Base-by-base conservation (phyloP, 2,113 vertebrate species). In the Aythya baeri region DNA sequence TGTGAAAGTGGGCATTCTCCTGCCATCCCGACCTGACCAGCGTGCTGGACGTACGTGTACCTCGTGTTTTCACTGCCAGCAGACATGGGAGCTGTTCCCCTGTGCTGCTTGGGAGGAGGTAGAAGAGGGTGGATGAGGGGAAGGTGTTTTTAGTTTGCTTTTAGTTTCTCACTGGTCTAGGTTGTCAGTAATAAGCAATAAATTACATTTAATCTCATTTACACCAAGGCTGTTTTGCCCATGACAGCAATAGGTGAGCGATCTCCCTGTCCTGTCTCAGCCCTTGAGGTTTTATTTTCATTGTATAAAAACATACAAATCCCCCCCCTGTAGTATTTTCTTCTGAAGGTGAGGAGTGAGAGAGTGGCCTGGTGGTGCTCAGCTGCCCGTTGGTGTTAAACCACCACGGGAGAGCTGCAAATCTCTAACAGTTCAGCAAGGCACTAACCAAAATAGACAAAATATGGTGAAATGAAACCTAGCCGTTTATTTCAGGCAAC, bases 11-110 rank as follows among this genome's bases (percentile, higher is more conserved):
- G 41, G 50, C 44, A 25, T 58, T 36, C 0, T 1, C 29, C 36
- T 86, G 36, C 58, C 13, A 4, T 29, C 36, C n/a, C 25, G 29
- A 10, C 41, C 17, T 18, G 38, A 57, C 44, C 59, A 74, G 32
- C 0, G 0, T 18, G 20, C 34, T 32, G 4, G 36, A 8, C 3
- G 20, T 49, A 49, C 3, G 20, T 49, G 46, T 21, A 20, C 20
- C 49, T 25, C 0, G 3, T 57, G 43, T 14, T 6, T 43, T 57
- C 41, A 8, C 50, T 29, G 67, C 17, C 36, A 3, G 10, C 20
- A 36, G 25, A 44, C 25, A 4, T 6, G 6, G 36, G 22, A 1
- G 2, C 50, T 25, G 23, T 52, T 55, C 52, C 26, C 52, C 26
- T 55, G 52, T 5, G 52, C 26, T 29, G 52, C 52, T 54, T 4